Evolutionary conservation across 2,797 vertebrate species (phyloP).

Genomic region (Sus cebifrons): DNA sequence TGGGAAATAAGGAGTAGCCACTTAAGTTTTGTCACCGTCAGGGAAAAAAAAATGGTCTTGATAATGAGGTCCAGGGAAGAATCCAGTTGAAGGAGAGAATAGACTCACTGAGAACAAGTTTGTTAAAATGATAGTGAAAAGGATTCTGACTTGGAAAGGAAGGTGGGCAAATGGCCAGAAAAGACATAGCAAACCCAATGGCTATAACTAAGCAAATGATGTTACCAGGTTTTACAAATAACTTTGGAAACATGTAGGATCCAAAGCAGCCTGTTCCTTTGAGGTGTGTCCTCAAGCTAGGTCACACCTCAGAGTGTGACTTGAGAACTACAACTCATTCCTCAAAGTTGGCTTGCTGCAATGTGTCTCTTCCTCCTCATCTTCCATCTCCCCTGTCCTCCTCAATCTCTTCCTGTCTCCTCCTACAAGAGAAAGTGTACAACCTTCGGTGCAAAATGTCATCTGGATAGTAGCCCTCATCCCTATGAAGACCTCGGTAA

Average conservation of each 20-base stretch:
- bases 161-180: not conserved
- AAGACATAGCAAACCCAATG: not conserved
- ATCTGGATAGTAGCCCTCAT: no score
- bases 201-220: not conserved
- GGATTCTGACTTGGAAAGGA: not conserved
- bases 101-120: not conserved
- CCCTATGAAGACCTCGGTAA: not conserved
- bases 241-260: not conserved
- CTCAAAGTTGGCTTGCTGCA: rapidly evolving
- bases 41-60: not conserved
- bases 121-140: not conserved
- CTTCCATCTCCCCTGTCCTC: not conserved
- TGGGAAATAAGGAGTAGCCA: not conserved
- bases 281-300: rapidly evolving
- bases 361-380: no score
- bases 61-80: not conserved
- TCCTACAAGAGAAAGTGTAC: not conserved
- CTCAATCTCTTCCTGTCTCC: not conserved
- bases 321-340: not conserved
- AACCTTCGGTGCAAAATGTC: not conserved
- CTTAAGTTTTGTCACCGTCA: not conserved
- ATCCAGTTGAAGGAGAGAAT: not conserved
- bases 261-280: no score
- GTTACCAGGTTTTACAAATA: not conserved
- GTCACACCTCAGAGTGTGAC: not conserved